Base-by-base conservation (phyloP, 1,140 invertebrate species). In the Ceratosolen solmsi region DNA sequence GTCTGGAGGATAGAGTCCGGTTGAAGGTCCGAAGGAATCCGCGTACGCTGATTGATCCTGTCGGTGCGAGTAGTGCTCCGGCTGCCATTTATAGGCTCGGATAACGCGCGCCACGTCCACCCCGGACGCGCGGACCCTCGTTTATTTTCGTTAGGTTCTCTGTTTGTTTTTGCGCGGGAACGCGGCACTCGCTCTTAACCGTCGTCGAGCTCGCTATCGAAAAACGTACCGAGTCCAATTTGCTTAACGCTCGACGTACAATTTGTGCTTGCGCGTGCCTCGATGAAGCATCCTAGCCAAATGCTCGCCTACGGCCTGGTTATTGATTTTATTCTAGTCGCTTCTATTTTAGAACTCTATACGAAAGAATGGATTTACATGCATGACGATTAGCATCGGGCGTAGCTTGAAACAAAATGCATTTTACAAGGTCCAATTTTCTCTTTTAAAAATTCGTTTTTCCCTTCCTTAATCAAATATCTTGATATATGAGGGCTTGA, bases 1-100 rank as follows among this genome's bases (percentile, higher is more conserved):
- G 85, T 85, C 81, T 13, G 41, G 41, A 46, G 41, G 13, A 46
- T 46, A 46, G 5, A 5, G 41, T 7, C 41, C 41, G 41, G 13
- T 46, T 46, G 41, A 63, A 63, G 27, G 30, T 63, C 33, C 60
- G 60, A 33, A 15, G 30, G 60, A 25, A 15, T 63, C 30, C 41
- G 60, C 30, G 4, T 5, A 4, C 60, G 56, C 56, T 60, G 9
- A 7, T 9, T 60, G n/a, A 46, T 46, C 41, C 13, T 46, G 41
- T 46, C 41, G 5, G 41, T 46, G 41, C 5, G 13, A 46, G n/a
- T n/a, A n/a, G 13, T 46, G 41, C 41, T 46, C 7, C n/a, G n/a
- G n/a, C n/a, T 63, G 27, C 60, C 25, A 30, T 63, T 63, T 30
- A 33, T 63, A 63, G 30, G 3, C 5, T 25, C 15, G 25, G 58